Percentiles rank a stretch among this genome's conserved stretches.
phyloP scores from a whole-genome alignment of 2,888 invertebrate genomes.

The Leptopilina drosophilae region DNA sequence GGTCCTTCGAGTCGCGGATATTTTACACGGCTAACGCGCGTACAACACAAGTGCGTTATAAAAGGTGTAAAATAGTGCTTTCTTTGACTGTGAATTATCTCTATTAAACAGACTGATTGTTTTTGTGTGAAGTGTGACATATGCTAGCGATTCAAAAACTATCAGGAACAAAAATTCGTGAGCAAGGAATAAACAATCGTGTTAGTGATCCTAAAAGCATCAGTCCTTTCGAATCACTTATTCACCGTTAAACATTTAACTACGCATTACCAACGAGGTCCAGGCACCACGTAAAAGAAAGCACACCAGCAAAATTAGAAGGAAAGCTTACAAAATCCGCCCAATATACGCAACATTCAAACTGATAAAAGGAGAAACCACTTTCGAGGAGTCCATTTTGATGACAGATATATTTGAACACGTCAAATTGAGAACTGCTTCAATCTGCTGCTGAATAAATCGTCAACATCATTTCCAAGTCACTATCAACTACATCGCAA shows the following conservation, averaged over 20 bases:
- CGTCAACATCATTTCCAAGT: too few species aligned
- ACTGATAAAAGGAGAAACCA: too few species aligned
- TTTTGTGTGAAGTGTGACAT: background rate
- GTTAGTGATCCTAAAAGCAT: constrained; percentile 3
- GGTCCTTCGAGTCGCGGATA: constrained; percentile 15
- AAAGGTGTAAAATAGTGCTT: constrained; percentile 16
- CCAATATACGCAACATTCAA: too few species aligned
- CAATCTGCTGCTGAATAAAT: too few species aligned
- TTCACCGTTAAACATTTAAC: background rate
- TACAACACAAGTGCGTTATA: background rate
- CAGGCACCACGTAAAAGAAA: background rate
- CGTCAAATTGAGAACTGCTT: too few species aligned
- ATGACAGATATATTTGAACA: too few species aligned
- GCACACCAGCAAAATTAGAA: background rate
- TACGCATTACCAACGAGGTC: background rate
- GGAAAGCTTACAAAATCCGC: too few species aligned
- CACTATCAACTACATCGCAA: too few species aligned
- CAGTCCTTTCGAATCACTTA: background rate
- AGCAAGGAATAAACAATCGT: background rate
- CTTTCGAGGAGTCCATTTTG: too few species aligned
- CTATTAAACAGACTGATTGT: background rate
- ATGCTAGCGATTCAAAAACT: constrained; percentile 4
- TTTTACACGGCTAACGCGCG: background rate
- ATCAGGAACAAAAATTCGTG: background rate
- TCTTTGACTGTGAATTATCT: background rate